Percentiles rank a stretch among this genome's conserved stretches.
Conservation (phyloP, 2,113 vertebrate genomes). For the Myxocyprinus asiaticus region DNA sequence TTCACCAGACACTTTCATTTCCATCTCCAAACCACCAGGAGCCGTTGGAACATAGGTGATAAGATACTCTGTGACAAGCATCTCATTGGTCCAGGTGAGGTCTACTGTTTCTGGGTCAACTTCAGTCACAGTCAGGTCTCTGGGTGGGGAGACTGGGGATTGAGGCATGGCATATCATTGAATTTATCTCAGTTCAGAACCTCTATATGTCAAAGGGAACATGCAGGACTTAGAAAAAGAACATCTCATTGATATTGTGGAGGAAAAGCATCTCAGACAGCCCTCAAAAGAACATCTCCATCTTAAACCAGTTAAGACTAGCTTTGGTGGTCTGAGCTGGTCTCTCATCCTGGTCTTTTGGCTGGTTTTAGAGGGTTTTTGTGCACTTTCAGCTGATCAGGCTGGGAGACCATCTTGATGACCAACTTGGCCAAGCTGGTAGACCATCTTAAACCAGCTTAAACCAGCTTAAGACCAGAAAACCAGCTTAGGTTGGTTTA, state of each 20-base stretch:
- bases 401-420: no score
- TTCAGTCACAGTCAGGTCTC: conserved; percentile 84
- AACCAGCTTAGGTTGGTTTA: no score
- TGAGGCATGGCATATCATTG: conserved; percentile 33
- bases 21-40: conserved; percentile 85
- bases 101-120: conserved; percentile 90
- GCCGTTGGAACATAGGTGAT: conserved; percentile 87
- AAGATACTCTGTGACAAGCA: conserved; percentile 87
- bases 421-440: no score
- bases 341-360: no score
- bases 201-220: background rate
- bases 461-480: no score
- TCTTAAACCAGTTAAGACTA: no score
- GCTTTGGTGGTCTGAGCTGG: no score
- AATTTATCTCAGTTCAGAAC: background rate
- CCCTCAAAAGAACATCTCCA: no score
- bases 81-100: conserved; percentile 92
- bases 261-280: no score
- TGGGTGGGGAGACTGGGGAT: conserved; percentile 87
- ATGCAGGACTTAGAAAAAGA: background rate
- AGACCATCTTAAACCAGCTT: no score
- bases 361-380: no score
- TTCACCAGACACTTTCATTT: conserved; percentile 88
- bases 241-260: background rate
- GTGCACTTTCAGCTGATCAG: no score